These are phyloP conservation scores for Aplysia californica DNA, from an alignment of 1,140 invertebrate genomes.

Conservation along the genomic window DNA sequence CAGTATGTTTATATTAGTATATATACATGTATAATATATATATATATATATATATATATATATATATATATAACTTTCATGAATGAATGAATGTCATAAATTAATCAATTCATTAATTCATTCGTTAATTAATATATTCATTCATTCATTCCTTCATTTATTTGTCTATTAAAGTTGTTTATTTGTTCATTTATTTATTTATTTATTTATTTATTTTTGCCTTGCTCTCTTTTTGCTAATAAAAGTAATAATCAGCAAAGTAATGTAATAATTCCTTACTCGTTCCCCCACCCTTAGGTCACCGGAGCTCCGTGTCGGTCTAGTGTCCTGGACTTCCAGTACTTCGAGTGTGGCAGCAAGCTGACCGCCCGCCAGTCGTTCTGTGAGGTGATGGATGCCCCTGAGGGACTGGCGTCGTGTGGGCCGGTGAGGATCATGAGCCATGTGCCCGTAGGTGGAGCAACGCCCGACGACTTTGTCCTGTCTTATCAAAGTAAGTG, in stretches of 20 bases:
- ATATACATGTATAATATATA: too few relatives aligned
- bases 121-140: too few relatives aligned
- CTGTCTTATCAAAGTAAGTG: slow-evolving; percentile 6
- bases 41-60: too few relatives aligned
- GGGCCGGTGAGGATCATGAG: slow-evolving; percentile 7
- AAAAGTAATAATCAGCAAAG: background rate
- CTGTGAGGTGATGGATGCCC: background rate
- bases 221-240: background rate
- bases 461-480: background rate
- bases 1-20: too few relatives aligned
- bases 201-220: too few relatives aligned
- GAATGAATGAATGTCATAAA: too few relatives aligned
- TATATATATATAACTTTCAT: too few relatives aligned
- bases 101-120: too few relatives aligned
- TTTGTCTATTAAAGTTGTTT: too few relatives aligned
- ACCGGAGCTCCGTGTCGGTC: background rate
- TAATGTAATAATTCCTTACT: background rate
- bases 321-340: background rate
- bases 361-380: background rate
- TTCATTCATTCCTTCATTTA: too few relatives aligned
- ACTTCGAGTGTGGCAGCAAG: background rate
- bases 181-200: too few relatives aligned
- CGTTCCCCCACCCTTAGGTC: background rate
- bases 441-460: background rate
- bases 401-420: background rate